These are phyloP conservation scores for Cataglyphis livida DNA, from an alignment of 2,888 invertebrate genomes.

Conservation along the genomic window DNA sequence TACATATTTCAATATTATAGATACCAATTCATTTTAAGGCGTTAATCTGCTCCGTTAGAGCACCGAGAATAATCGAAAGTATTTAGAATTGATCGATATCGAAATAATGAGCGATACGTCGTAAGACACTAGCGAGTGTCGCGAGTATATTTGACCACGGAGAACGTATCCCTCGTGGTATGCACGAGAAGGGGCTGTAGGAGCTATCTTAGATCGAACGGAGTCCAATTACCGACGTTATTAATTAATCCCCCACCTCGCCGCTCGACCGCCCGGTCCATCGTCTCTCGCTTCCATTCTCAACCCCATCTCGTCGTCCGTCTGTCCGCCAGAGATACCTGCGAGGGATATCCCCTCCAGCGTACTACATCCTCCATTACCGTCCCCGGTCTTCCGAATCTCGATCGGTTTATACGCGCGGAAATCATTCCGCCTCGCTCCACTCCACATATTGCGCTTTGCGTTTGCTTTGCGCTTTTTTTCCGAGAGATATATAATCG, in stretches of 20 bases:
- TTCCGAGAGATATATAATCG: background rate
- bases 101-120: constrained; percentile 28
- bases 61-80: constrained; percentile 25
- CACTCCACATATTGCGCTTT: constrained; percentile 40
- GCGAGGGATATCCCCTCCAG: constrained; percentile 72
- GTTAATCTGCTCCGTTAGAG: background rate
- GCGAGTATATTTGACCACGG: constrained; percentile 67
- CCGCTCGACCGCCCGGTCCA: constrained; percentile 68
- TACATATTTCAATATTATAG: background rate
- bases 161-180: constrained; percentile 72
- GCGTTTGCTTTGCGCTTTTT: background rate
- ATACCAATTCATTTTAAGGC: background rate
- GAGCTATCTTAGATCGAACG: constrained; percentile 83
- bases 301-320: constrained; percentile 76
- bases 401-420: constrained; percentile 70
- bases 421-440: constrained; percentile 48
- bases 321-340: constrained; percentile 76
- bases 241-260: constrained; percentile 81
- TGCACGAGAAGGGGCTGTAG: constrained; percentile 71
- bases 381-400: constrained; percentile 66
- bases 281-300: constrained; percentile 77
- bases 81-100: constrained; percentile 29
- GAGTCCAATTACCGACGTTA: constrained; percentile 83
- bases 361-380: constrained; percentile 69
- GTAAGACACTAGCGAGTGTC: constrained; percentile 51